Evolutionary conservation across 2,113 vertebrate genomes (phyloP), one percentile per base, ranked within the genome.

Genomic region (Vidua macroura): DNA sequence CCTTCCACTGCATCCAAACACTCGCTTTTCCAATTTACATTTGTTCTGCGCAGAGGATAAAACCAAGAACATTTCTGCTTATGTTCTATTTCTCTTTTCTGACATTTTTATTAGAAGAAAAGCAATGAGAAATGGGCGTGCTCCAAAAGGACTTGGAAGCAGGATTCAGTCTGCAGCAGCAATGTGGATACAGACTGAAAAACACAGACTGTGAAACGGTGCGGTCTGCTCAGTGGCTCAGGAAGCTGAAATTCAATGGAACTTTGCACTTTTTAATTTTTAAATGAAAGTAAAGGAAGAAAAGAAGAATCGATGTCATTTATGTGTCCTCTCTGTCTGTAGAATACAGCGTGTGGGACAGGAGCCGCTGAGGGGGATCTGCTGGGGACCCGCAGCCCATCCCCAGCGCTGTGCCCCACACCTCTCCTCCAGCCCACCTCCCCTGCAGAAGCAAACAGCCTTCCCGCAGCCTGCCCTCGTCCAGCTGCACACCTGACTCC

Each of bases 301-400:
- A 24, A 22, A 79, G 52, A 62, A 23, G 16, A 35, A 31, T 27
- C 15, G 25, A 16, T 46, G n/a, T 4, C 1, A 10, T 69, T 41
- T 55, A 7, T 28, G 23, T 25, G 59, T 49, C 15, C 27, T 48
- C 24, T 59, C 37, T 19, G 0, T 8, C 39, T 21, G 3, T 1
- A n/a, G 58, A 14, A 24, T 3, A 1, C 2, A 31, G 11, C 1
- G 3, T 0, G 5, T 21, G 62, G 37, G 53, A 12, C 5, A 5
- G 17, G 46, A 68, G 30, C 16, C 23, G 1, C 17, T 1, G 25
- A 28, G 17, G 53, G 43, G 48, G 13, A 30, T 17, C 27, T 30
- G 19, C 3, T 20, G 2, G 19, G 6, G 51, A 2, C 13, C 21
- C 37, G 46, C 37, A 44, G 39, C 0, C 28, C 15, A 7, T 14